Conservation (phyloP, 92 coral and sea anemone genomes). For the Siderastrea radians region DNA sequence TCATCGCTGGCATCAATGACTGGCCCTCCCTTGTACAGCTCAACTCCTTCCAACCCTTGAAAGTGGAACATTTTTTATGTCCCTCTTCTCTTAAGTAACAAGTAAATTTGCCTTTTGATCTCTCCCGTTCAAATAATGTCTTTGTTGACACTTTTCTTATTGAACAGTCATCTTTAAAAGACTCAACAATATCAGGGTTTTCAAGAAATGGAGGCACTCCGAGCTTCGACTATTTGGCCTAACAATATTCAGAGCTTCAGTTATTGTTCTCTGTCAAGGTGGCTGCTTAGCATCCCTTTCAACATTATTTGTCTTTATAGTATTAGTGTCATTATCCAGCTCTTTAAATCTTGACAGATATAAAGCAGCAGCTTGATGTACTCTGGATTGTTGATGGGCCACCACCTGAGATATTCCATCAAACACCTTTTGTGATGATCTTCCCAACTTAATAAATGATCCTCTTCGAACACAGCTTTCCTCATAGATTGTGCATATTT, state of each 20-base stretch:
- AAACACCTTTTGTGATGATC: not conserved
- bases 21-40: too few relatives aligned
- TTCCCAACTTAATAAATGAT: not conserved
- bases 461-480: not conserved
- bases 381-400: constrained; percentile 10
- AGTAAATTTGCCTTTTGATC: constrained; percentile 6
- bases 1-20: too few relatives aligned
- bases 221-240: constrained; percentile 9
- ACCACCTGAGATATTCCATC: constrained; percentile 17
- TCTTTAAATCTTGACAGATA: not conserved
- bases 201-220: constrained; percentile 26
- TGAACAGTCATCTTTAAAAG: not conserved
- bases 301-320: not conserved
- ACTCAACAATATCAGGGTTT: constrained; percentile 3
- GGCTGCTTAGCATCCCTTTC: not conserved
- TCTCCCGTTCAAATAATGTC: constrained; percentile 9
- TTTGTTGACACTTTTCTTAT: constrained; percentile 11
- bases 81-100: not conserved
- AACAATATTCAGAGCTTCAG: constrained; percentile 1
- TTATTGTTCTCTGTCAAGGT: constrained; percentile 13
- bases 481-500: constrained; percentile 1
- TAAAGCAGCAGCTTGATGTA: not conserved
- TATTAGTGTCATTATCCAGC: not conserved
- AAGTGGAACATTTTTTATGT: not conserved
- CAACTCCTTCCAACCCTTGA: constrained; percentile 1